These are phyloP conservation scores for Onchidella celtica DNA, from an alignment of 2,888 invertebrate species.

Conservation along the genomic window DNA sequence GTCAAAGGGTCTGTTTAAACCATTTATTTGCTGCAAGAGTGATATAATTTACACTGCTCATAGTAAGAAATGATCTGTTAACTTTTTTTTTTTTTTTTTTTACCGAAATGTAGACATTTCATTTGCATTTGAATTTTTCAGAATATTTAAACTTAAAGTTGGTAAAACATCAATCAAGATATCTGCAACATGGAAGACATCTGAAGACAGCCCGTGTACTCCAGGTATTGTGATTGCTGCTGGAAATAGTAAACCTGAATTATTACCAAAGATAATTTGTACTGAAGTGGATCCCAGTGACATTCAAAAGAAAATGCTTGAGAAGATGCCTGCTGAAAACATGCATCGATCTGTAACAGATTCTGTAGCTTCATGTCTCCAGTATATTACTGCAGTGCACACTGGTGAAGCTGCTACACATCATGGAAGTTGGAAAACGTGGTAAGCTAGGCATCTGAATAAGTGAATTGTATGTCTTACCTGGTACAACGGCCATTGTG, in stretches of 20 bases:
- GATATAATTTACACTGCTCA: too few species aligned
- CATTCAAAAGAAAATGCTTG: not conserved
- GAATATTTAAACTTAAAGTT: not conserved
- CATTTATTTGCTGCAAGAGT: too few species aligned
- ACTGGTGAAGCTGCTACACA: not conserved
- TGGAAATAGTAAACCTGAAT: not conserved
- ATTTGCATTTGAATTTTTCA: not conserved
- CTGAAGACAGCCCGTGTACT: not conserved
- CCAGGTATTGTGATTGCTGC: constrained; percentile 13
- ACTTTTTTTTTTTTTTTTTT: too few species aligned
- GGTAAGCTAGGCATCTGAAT: too few species aligned
- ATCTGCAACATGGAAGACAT: not conserved
- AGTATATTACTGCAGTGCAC: not conserved
- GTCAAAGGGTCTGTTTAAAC: too few species aligned
- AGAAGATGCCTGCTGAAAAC: not conserved
- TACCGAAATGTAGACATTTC: too few species aligned
- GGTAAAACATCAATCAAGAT: not conserved
- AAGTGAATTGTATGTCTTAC: too few species aligned
- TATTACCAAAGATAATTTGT: not conserved
- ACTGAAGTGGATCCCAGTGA: not conserved
- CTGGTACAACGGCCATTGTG: too few species aligned
- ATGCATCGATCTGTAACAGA: not conserved
- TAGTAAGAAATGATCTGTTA: too few species aligned
- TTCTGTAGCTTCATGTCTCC: not conserved
- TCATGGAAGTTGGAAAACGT: too few species aligned